phyloP scores from a whole-genome alignment of 2,797 vertebrate species.

The Avahi laniger region DNA sequence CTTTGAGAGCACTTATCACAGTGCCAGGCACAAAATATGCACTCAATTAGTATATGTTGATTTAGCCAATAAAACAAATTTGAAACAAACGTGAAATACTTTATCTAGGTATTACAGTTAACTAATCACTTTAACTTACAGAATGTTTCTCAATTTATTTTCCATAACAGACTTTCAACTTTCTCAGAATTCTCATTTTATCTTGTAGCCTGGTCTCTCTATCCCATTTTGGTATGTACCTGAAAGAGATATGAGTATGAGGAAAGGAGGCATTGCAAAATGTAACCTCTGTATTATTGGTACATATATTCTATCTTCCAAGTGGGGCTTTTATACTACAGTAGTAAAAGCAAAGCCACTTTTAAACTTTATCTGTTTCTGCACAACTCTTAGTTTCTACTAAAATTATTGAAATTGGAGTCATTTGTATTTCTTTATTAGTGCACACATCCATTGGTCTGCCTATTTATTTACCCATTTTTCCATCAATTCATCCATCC shows the following conservation, averaged over 20 bases:
- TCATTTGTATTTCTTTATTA: not conserved
- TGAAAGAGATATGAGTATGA: not conserved
- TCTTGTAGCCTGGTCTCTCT: not conserved
- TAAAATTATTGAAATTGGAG: not conserved
- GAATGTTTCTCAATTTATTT: conserved; percentile 1
- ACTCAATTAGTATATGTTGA: not conserved
- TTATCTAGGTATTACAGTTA: not conserved
- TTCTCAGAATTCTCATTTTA: conserved; percentile 22
- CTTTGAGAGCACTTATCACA: not conserved
- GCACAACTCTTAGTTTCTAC: not conserved
- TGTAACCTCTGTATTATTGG: not conserved
- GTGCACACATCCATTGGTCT: not conserved
- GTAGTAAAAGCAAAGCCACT: not conserved
- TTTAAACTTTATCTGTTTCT: not conserved
- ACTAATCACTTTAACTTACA: not conserved
- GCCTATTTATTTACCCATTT: not conserved
- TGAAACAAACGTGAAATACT: not conserved
- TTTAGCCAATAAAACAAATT: not conserved
- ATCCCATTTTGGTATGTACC: not conserved
- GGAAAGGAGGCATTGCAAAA: not conserved
- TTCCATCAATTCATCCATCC: not conserved
- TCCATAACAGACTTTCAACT: not conserved
- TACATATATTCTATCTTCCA: not conserved
- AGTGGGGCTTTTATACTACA: not conserved
- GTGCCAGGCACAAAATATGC: not conserved